These are phyloP conservation scores for Chinchilla lanigera DNA, from an alignment of 2,113 vertebrate genomes.

Conservation along the genomic window DNA sequence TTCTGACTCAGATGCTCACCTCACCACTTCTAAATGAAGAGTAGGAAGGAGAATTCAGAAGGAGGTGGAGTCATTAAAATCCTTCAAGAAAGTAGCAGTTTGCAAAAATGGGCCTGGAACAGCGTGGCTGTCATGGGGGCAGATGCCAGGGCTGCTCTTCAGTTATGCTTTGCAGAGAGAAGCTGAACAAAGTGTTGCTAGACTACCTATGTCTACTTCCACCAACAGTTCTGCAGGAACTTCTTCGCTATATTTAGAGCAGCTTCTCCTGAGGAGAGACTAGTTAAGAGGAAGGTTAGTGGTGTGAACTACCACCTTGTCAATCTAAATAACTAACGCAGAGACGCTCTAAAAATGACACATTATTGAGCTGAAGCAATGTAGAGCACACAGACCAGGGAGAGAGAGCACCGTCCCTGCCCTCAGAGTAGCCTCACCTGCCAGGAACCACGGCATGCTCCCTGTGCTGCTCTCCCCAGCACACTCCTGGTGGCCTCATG, in stretches of 20 bases:
- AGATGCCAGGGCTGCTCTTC: not conserved
- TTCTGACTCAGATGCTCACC: not conserved
- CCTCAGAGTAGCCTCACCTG: not conserved
- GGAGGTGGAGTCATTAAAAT: not conserved
- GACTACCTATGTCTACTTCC: not conserved
- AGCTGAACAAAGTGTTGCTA: not conserved
- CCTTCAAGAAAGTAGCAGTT: not conserved
- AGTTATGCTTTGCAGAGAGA: not conserved
- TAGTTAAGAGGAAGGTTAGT: not conserved
- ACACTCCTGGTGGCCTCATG: not conserved
- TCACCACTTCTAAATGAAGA: not conserved
- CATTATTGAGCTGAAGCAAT: not conserved
- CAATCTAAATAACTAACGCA: no score
- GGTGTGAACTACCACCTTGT: not conserved
- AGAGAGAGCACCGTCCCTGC: not conserved
- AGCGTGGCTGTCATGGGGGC: no score
- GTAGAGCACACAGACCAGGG: no score
- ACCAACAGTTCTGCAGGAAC: not conserved
- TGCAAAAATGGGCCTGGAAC: not conserved
- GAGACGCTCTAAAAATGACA: not conserved
- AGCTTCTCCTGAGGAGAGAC: not conserved
- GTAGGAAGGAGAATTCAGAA: not conserved
- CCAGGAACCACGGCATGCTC: not conserved
- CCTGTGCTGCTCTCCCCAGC: not conserved
- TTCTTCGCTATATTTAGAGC: not conserved